A percentile compares a stretch with the other conserved stretches of the same genome.
Evolutionary conservation across 2,888 invertebrate species (phyloP).

Genomic region (Bombylius discolor): DNA sequence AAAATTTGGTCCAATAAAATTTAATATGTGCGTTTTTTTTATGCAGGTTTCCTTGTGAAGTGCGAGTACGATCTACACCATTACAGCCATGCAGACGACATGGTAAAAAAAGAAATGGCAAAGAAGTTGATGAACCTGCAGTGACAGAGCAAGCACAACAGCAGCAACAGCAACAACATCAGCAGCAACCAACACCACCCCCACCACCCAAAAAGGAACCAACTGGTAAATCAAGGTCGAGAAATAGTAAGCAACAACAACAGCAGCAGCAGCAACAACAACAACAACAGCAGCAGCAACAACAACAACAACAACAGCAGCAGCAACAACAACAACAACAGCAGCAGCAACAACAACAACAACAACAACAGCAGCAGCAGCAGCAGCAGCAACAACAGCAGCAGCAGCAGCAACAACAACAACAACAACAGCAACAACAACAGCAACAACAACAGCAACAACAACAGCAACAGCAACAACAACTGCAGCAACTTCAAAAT

Average conservation of each 20-base stretch:
- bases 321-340: conserved; percentile 19
- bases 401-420: conserved; percentile 24
- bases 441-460: conserved; percentile 16
- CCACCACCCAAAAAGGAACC: conserved; percentile 23
- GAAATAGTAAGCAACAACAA: conserved; percentile 20
- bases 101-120: conserved; percentile 66
- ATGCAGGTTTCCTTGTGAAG: conserved; percentile 72
- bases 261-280: conserved; percentile 1
- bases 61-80: conserved; percentile 72
- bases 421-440: conserved; percentile 19
- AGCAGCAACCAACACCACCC: conserved; percentile 13
- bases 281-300: conserved; percentile 19
- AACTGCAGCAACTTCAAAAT: conserved; percentile 18
- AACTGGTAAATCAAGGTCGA: conserved; percentile 7
- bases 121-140: conserved; percentile 39
- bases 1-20: conserved; percentile 6
- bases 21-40: conserved; percentile 10
- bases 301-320: conserved; percentile 24
- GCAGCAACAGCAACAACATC: conserved; percentile 14
- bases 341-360: conserved; percentile 26
- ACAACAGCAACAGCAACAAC: conserved; percentile 13
- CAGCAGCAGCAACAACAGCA: conserved; percentile 24
- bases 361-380: conserved; percentile 22
- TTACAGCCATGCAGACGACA: conserved; percentile 69
- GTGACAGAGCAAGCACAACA: conserved; percentile 9